Base-by-base conservation (phyloP, 2,113 vertebrate species). In the Erpornis zantholeuca region DNA sequence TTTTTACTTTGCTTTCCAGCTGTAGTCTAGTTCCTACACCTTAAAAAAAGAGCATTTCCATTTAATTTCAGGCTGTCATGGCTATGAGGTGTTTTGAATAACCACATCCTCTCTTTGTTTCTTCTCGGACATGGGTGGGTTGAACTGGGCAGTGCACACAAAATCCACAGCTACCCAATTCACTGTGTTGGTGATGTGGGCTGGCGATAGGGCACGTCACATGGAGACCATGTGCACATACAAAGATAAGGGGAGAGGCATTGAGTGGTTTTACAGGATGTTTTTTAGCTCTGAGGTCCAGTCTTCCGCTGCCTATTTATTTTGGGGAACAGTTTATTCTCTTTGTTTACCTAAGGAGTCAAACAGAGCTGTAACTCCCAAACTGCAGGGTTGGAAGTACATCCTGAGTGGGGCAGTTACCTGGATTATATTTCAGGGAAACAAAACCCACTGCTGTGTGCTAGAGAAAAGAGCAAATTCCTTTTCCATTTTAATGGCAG, bases 181-280 rank as follows among this genome's bases (percentile, higher is more conserved):
- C 2, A 1, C 5, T n/a, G 18, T 8, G 18, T 2, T 49, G 40
- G 20, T 64, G 88, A 42, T 3, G 3, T n/a, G 69, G 36, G 6
- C 3, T 3, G 8, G 22, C 0, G 1, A 28, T 14, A 56, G 28
- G 68, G 44, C 29, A 57, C 3, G 15, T 47, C 47, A 10, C 18
- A 28, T 3, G 0, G 22, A 71, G 52, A 68, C 3, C 35, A 35
- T 9, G 15, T 25, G 27, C 27, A 31, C 29, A 14, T 10, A 49
- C 3, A 27, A 42, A 61, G 69, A 70, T 44, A 71, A 91, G 9
- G 38, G 8, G 16, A 87, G 31, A 83, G 53, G 49, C 4, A 24
- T 14, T 64, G 24, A 0, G 0, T 93, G 27, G 4, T 85, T 88
- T 12, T 13, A 72, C 31, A 36, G 24, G 23, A n/a, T 40, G 36